These are phyloP conservation scores for Gymnoscelis rufifasciata DNA, from an alignment of 2,888 invertebrate species.

Conservation along the genomic window DNA sequence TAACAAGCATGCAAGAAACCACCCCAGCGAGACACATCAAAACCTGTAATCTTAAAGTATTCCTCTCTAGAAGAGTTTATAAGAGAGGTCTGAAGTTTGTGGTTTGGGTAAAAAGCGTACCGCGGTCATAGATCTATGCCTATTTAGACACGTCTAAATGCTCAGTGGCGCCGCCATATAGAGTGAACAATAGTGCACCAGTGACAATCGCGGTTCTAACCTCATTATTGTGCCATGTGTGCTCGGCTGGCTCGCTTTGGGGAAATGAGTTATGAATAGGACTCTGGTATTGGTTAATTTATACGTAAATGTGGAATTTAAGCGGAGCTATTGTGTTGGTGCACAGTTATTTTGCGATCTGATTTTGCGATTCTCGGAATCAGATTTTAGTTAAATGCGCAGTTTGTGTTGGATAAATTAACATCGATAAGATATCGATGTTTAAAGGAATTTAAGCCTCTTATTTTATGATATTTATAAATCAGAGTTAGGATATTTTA, in stretches of 20 bases:
- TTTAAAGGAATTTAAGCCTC: too few relatives aligned
- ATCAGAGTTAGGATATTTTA: too few relatives aligned
- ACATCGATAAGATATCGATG: too few relatives aligned
- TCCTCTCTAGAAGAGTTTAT: conserved; percentile 2
- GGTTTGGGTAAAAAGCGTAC: conserved; percentile 58
- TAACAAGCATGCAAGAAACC: conserved; percentile 54
- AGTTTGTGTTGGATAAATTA: neutral
- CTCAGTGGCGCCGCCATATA: conserved; percentile 68
- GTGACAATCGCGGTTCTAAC: conserved; percentile 64
- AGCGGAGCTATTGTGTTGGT: conserved; percentile 10
- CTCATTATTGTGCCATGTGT: conserved; percentile 68
- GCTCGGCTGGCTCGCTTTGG: conserved; percentile 35
- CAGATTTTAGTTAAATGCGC: neutral
- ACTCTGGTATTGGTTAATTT: conserved; percentile 21
- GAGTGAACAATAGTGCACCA: conserved; percentile 73
- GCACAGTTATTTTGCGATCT: conserved; percentile 11
- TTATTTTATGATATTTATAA: neutral
- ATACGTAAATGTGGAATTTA: conserved; percentile 7
- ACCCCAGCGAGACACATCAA: conserved; percentile 39
- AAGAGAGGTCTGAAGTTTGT: conserved; percentile 36
- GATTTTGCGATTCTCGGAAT: neutral
- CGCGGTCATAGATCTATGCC: conserved; percentile 73
- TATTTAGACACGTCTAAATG: conserved; percentile 70
- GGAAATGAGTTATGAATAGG: conserved; percentile 33
- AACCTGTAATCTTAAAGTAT: conserved; percentile 2